Conservation (phyloP, 1,140 invertebrate genomes). For the Drosophila azteca region DNA sequence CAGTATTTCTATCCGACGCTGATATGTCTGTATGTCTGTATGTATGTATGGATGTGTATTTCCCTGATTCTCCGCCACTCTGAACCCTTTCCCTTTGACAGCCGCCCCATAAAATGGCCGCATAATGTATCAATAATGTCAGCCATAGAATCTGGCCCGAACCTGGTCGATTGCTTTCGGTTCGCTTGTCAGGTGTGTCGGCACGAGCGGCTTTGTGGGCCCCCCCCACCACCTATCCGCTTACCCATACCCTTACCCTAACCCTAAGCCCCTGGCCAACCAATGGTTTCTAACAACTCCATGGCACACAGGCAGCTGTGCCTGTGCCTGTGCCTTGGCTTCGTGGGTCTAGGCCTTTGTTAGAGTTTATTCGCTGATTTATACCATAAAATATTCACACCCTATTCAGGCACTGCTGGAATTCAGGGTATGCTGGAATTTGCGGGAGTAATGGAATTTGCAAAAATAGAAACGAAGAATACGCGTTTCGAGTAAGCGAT, state of each 20-base stretch:
- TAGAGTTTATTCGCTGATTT: constrained; percentile 35
- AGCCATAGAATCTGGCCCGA: constrained; percentile 51
- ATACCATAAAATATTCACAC: constrained; percentile 49
- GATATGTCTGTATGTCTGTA: neutral
- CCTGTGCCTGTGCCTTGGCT: neutral
- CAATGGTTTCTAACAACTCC: constrained; percentile 26
- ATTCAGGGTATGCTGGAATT: constrained; percentile 15
- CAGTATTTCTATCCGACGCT: neutral
- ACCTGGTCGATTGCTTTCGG: constrained; percentile 44
- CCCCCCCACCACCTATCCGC: neutral
- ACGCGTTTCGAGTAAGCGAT: too few relatives aligned
- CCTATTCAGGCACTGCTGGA: constrained; percentile 2
- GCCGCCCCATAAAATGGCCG: constrained; percentile 61
- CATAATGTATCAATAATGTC: constrained; percentile 75
- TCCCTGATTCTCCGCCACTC: constrained; percentile 14
- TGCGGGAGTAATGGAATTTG: neutral
- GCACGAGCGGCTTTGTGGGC: constrained; percentile 64
- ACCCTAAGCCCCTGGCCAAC: neutral
- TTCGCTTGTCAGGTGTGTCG: constrained; percentile 70
- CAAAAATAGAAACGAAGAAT: too few relatives aligned
- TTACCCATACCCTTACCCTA: neutral
- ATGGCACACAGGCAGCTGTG: constrained; percentile 28
- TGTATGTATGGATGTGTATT: constrained; percentile 12
- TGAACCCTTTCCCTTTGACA: constrained; percentile 52
- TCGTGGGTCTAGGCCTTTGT: constrained; percentile 28